Percentiles rank a stretch among this genome's conserved stretches.
These are phyloP conservation scores for Brachionus plicatilis DNA, from an alignment of 1,140 invertebrate species.

Conservation along the genomic window DNA sequence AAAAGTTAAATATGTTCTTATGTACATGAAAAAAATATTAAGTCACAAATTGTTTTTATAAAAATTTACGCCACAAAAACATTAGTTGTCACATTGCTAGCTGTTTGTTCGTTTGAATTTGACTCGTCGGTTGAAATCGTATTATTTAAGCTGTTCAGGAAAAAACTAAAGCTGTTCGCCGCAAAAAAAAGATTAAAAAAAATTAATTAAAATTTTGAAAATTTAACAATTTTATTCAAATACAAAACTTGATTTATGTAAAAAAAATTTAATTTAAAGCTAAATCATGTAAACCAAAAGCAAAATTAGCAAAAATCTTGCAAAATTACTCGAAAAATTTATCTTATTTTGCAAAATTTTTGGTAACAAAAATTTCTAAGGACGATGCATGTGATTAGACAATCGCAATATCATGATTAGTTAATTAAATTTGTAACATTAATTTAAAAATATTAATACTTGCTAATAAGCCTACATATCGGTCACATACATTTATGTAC, in stretches of 20 bases:
- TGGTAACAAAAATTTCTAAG: background rate
- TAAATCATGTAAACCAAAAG: background rate
- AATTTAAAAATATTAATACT: background rate
- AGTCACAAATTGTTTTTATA: background rate
- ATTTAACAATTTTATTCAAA: background rate
- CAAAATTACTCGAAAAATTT: background rate
- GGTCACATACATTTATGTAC: background rate
- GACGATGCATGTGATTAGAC: background rate
- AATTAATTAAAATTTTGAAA: background rate
- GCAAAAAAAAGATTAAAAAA: background rate
- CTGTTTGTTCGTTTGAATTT: background rate
- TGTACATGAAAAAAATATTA: background rate
- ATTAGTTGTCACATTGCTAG: background rate
- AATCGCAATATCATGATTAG: background rate
- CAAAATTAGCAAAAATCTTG: background rate
- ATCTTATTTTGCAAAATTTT: background rate
- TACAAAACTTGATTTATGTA: background rate
- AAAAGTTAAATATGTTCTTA: background rate
- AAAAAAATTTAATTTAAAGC: background rate
- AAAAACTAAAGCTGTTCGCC: constrained; percentile 29
- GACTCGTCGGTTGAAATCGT: background rate
- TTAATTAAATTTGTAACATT: background rate
- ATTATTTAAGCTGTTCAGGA: constrained; percentile 23
- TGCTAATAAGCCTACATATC: background rate
- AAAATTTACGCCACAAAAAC: background rate